Evolutionary conservation across 2,888 invertebrate species (phyloP), one percentile per base, ranked within the genome.

Genomic region (Piscicola geometra): DNA sequence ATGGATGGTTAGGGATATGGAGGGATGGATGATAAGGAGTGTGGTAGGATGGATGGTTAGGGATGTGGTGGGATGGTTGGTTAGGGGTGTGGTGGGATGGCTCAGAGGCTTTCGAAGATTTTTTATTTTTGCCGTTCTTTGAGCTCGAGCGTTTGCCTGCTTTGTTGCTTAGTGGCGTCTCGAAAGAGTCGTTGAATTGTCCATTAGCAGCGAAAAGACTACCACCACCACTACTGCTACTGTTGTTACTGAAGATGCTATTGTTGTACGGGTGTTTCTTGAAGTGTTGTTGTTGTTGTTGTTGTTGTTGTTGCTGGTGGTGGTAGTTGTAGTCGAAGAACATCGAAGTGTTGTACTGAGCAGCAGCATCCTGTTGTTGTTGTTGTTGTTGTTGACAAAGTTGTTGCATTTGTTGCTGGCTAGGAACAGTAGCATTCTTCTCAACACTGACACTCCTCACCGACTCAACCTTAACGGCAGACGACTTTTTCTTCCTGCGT

Each of bases 251-350:
- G n/a, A 50, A n/a, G n/a, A n/a, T n/a, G n/a, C n/a, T n/a, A n/a
- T n/a, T n/a, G n/a, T n/a, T n/a, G n/a, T n/a, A n/a, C n/a, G n/a
- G 64, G 30, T 64, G 64, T 64, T 64, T 3, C 9, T 12, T 5
- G n/a, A n/a, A 28, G 30, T 5, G 30, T 50, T 64, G 64, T 64
- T 64, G 30, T 30, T 28, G 30, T 64, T 30, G 5, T 5, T 12
- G 21, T 12, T 64, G 64, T 64, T 64, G 30, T 64, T 64, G 64
- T 64, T 64, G 64, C 21, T 64, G 30, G 5, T 64, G 64, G 5
- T 64, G 64, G 64, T 64, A 64, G 64, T 30, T 28, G 64, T 64
- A 64, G 64, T 64, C n/a, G 64, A 5, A 64, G 64, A 28, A n/a
- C 5, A n/a, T n/a, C 15, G n/a, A 50, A 50, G 15, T 50, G 52